Evolutionary conservation across 37 sponge, comb jelly and placozoan species (phyloP).

Genomic region (Halisarca cf. caerulea): DNA sequence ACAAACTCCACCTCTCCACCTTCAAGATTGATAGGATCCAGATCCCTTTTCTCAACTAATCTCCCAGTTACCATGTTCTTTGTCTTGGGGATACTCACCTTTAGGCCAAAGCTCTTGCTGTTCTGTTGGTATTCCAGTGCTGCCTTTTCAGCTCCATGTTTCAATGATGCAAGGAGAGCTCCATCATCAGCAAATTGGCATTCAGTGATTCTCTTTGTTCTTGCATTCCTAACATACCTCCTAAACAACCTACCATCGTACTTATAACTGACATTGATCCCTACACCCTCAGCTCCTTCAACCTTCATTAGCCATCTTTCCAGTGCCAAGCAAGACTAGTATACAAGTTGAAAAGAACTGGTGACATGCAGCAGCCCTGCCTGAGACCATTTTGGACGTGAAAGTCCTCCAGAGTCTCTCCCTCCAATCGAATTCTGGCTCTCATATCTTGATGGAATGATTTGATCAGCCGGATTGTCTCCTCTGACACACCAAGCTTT

Average conservation of each 20-base stretch:
- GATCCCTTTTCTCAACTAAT: conserved; percentile 8
- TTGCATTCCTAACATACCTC: not conserved
- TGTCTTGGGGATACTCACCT: conserved; percentile 25
- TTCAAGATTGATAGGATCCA: not conserved
- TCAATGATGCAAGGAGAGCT: conserved; percentile 24
- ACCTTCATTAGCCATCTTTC: conserved; percentile 15
- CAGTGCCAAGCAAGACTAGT: not conserved
- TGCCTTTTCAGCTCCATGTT: conserved; percentile 22
- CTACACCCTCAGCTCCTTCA: not conserved
- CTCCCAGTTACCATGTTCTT: conserved; percentile 35
- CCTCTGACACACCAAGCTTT: conserved; percentile 26
- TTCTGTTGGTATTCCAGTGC: not conserved
- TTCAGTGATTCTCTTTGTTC: not conserved
- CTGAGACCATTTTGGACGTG: not conserved
- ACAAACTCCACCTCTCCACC: conserved; percentile 25
- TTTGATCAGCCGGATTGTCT: conserved; percentile 8
- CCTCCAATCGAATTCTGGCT: not conserved
- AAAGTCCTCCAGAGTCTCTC: not conserved
- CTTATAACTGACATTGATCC: not conserved
- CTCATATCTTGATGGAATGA: conserved; percentile 16
- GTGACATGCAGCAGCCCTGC: conserved; percentile 19
- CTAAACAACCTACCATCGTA: not conserved
- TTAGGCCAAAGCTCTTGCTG: conserved; percentile 7
- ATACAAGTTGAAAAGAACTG: not conserved
- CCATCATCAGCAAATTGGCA: conserved; percentile 36